A percentile compares a stretch with the other conserved stretches of the same genome.
These are phyloP conservation scores for Metopolophium dirhodum DNA, from an alignment of 1,140 invertebrate species.

Conservation along the genomic window DNA sequence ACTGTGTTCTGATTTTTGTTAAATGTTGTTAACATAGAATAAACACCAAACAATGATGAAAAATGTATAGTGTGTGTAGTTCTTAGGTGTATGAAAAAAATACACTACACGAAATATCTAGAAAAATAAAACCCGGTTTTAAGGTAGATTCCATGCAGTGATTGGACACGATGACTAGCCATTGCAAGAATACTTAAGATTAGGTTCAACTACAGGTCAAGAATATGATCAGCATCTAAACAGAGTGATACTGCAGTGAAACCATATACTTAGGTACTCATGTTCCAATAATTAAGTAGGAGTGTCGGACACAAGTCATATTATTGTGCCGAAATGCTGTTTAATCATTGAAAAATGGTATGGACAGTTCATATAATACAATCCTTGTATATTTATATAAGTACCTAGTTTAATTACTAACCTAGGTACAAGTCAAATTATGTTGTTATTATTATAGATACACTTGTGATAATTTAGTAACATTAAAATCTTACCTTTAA, in stretches of 20 bases:
- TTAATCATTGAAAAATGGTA: background rate
- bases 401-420: background rate
- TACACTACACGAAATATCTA: too few relatives aligned
- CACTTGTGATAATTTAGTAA: background rate
- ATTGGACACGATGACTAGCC: too few relatives aligned
- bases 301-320: background rate
- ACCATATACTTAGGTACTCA: background rate
- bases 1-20: background rate
- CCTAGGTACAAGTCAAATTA: background rate
- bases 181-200: too few relatives aligned
- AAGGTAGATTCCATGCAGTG: too few relatives aligned
- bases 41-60: background rate
- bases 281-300: background rate
- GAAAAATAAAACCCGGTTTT: too few relatives aligned
- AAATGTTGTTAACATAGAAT: background rate
- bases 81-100: background rate
- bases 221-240: background rate
- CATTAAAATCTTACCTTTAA: background rate
- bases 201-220: too few relatives aligned
- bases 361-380: background rate
- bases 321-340: background rate
- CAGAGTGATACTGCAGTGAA: background rate
- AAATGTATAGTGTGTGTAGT: background rate
- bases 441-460: background rate
- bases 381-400: background rate